phyloP scores from a whole-genome alignment of 30 jellyfish, hydroid and myxozoan species.

The Catostylus mosaicus region DNA sequence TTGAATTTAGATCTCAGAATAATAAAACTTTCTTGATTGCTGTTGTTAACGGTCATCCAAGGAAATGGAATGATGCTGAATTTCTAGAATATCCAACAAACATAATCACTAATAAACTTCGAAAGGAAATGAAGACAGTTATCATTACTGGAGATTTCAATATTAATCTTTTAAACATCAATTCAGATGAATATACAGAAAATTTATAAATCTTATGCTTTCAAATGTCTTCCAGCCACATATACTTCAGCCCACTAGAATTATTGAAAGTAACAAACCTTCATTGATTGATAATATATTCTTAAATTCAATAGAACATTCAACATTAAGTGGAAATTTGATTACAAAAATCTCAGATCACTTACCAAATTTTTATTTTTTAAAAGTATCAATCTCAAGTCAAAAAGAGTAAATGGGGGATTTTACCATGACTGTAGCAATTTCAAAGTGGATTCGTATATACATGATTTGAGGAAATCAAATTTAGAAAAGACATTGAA shows the following conservation, averaged over 20 bases:
- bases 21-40: conserved; percentile 32
- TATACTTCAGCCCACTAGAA: conserved; percentile 44
- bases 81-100: conserved; percentile 39
- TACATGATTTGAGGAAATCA: conserved; percentile 29
- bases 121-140: conserved; percentile 36
- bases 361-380: conserved; percentile 47
- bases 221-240: conserved; percentile 57
- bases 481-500: conserved; percentile 2
- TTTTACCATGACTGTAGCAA: conserved; percentile 47
- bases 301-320: conserved; percentile 35
- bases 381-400: conserved; percentile 18
- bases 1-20: conserved; percentile 30
- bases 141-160: conserved; percentile 47
- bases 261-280: conserved; percentile 14
- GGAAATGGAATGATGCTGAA: conserved; percentile 24
- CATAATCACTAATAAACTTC: conserved; percentile 6
- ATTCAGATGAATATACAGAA: conserved; percentile 46
- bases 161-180: conserved; percentile 39
- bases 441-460: conserved; percentile 17
- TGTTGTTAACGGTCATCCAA: conserved; percentile 49
- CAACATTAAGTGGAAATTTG: conserved; percentile 39
- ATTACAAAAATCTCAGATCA: conserved; percentile 45
- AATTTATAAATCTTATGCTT: conserved; percentile 36
- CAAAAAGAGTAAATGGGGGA: conserved; percentile 21
- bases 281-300: conserved; percentile 48